Base-by-base conservation (phyloP, 2,113 vertebrate species). In the Lepisosteus oculatus region DNA sequence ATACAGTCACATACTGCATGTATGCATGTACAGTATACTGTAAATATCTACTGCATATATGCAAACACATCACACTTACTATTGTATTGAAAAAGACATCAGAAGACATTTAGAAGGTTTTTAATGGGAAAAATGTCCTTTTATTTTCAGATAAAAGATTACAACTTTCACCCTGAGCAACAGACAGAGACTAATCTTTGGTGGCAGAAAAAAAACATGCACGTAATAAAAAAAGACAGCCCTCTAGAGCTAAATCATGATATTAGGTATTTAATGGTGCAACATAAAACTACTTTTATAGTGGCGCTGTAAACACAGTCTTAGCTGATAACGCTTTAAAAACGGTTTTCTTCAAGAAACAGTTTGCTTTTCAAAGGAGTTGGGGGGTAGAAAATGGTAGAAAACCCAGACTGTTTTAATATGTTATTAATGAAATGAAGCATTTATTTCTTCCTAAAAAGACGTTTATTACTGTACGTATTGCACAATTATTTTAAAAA, bases 161-260 rank as follows among this genome's bases (percentile, higher is more conserved):
- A 85, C 79, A 86, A 69, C 71, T 87, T 83, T 85, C 81, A 84
- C 82, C 82, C 77, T 55, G 77, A 83, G 87, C 87, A 76, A 76
- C 80, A 82, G 86, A 85, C 85, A 84, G 81, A 86, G 85, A 83
- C 82, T 80, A 89, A 89, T 85, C 84, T 77, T 17, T 9, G 6
- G 72, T 76, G 81, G 65, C 59, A 79, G 80, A 70, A 73, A 77
- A 76, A 72, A 77, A 73, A 71, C 29, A 74, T 51, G 14, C 61
- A 66, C 47, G 65, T 65, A 55, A 61, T 13, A 56, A 68, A 76
- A 72, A 67, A 74, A 65, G 81, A 83, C 81, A 80, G 79, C 71
- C 84, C 72, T 68, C 68, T 65, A 9, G 74, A 77, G 71, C 73
- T 77, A 76, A 79, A 71, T 83, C 81, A 79, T 74, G 75, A 78